Base-by-base conservation (phyloP, 1,140 invertebrate species). In the Megalopta genalis region DNA sequence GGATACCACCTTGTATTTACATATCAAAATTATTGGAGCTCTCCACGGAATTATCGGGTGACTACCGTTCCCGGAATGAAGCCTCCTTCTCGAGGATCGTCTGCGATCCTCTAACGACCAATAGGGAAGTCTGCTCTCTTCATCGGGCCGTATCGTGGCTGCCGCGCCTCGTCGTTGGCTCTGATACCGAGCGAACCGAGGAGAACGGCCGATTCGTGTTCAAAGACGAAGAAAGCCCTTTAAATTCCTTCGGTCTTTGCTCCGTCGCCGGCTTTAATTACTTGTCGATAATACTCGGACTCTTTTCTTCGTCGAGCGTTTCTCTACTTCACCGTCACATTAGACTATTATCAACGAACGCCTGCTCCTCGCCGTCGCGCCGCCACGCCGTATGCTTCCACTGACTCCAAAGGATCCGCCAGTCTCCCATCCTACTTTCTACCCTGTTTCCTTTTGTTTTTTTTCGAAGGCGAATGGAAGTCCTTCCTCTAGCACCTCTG, bases 11-110 rank as follows among this genome's bases (percentile, higher is more conserved):
- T 78, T 80, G 81, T 87, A 88, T 88, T 88, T 88, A 87, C 88
- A 88, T 88, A 88, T 87, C 81, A 86, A 84, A 88, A 88, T 88
- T 88, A 86, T 88, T 83, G 86, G 63, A 83, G 52, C 70, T 75
- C 77, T 86, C 73, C 37, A 32, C 27, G 81, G 74, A 80, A 86
- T 86, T 86, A 86, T 71, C 81, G 67, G 73, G 52, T 54, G 77
- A 64, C 80, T 75, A 70, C 71, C 68, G 76, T 77, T 65, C 25
- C 16, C 54, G 70, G 74, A 66, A 86, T 65, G 86, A 78, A 86
- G 72, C 60, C 67, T 39, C 64, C n/a, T 83, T 32, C 54, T 77
- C 37, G 73, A 81, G 68, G 54, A 84, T 81, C 72, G 57, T 67
- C 73, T 70, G 72, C 81, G 75, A 83, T 83, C 57, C 73, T 81